Evolutionary conservation across 2,888 invertebrate species (phyloP).

Genomic region (Galeopsomyia nigrocyanea): DNA sequence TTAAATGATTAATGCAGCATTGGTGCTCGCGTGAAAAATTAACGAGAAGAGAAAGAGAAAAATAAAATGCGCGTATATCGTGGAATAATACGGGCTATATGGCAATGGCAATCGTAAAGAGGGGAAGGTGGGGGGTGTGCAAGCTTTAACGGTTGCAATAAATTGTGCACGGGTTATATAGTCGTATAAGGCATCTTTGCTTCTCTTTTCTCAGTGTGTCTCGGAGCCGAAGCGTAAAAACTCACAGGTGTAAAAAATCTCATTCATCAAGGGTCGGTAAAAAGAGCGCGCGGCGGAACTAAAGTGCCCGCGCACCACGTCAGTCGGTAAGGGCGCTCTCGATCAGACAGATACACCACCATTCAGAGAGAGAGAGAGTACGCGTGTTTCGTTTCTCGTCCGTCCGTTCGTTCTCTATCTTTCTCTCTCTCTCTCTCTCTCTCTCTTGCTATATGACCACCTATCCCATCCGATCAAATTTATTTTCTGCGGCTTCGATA

Average conservation of each 20-base stretch:
- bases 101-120: constrained; percentile 23
- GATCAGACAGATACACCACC: background rate
- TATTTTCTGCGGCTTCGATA: no score
- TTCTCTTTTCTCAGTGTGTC: background rate
- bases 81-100: no score
- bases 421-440: no score
- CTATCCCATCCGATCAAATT: no score
- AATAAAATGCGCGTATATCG: background rate
- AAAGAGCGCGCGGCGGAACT: background rate
- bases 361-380: constrained; percentile 1
- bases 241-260: constrained; percentile 40
- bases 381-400: background rate
- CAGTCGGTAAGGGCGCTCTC: constrained; percentile 44
- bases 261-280: constrained; percentile 48
- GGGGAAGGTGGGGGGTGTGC: background rate
- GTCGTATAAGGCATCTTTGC: constrained; percentile 18
- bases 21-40: no score
- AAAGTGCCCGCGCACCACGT: constrained; percentile 15
- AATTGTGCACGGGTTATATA: constrained; percentile 2
- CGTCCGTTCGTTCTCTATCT: no score
- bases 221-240: constrained; percentile 22
- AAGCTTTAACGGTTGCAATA: constrained; percentile 20
- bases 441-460: no score
- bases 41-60: background rate
- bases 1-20: no score